phyloP scores from a whole-genome alignment of 2,113 vertebrate species.

The Ciconia maguari region DNA sequence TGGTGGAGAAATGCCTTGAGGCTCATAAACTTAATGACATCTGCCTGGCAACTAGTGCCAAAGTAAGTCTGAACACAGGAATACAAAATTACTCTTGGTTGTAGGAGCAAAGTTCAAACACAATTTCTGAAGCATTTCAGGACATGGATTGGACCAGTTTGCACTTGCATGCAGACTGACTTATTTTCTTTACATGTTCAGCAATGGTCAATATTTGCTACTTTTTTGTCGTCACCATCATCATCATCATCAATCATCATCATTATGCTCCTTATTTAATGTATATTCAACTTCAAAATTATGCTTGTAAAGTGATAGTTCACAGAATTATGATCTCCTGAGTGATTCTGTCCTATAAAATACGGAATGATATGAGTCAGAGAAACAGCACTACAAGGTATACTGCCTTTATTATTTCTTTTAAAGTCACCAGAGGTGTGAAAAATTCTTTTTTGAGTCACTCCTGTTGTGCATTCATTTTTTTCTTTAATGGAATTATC shows the following conservation, averaged over 20 bases:
- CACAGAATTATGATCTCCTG: not conserved
- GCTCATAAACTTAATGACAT: not conserved
- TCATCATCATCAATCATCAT: not conserved
- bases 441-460: not conserved
- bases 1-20: not conserved
- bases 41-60: not conserved
- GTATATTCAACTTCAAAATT: not conserved
- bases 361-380: not conserved
- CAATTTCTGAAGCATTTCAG: not conserved
- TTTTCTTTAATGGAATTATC: not conserved
- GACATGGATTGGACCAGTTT: not conserved
- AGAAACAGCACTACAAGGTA: not conserved
- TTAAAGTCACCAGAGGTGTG: not conserved
- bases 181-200: not conserved
- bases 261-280: not conserved
- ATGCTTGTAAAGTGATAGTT: not conserved
- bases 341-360: not conserved
- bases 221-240: not conserved
- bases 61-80: not conserved
- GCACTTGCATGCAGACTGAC: not conserved
- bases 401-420: not conserved
- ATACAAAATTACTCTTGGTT: not conserved
- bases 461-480: not conserved
- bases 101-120: constrained; percentile 32
- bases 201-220: not conserved